Percentiles rank a stretch among this genome's conserved stretches.
Conservation (phyloP, 1,140 invertebrate genomes). For the Bombus terrestris region DNA sequence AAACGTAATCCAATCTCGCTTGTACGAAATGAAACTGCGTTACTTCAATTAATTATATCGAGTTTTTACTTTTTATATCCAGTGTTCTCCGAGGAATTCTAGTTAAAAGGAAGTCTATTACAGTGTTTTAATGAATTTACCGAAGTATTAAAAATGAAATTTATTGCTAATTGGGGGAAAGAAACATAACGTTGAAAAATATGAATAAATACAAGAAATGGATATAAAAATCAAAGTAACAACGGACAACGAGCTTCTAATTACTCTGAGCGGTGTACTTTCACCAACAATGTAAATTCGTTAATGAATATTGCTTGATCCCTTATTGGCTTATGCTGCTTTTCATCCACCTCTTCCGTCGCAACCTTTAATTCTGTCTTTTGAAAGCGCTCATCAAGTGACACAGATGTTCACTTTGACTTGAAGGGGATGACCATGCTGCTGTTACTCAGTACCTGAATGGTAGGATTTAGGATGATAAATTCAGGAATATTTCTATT, state of each 20-base stretch:
- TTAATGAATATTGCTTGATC: neutral
- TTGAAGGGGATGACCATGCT: neutral
- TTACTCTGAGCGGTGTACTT: too few relatives aligned
- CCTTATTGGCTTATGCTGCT: neutral
- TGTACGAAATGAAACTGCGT: too few relatives aligned
- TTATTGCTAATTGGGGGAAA: too few relatives aligned
- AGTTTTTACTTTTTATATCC: too few relatives aligned
- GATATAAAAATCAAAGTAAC: neutral
- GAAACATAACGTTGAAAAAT: neutral
- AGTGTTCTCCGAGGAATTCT: too few relatives aligned
- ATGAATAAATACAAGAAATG: neutral
- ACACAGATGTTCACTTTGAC: neutral
- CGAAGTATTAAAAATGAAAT: too few relatives aligned
- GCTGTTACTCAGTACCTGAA: neutral
- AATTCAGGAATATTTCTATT: neutral
- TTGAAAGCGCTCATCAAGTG: neutral
- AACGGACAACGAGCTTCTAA: neutral
- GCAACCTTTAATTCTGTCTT: neutral
- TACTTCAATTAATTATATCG: too few relatives aligned
- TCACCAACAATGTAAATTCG: too few relatives aligned
- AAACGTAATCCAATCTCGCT: neutral
- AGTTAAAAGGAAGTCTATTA: too few relatives aligned
- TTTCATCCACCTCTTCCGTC: neutral
- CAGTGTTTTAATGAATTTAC: too few relatives aligned
- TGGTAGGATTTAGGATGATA: neutral